These are phyloP conservation scores for Himalopsyche anomala DNA, from an alignment of 2,888 invertebrate species.

Conservation along the genomic window DNA sequence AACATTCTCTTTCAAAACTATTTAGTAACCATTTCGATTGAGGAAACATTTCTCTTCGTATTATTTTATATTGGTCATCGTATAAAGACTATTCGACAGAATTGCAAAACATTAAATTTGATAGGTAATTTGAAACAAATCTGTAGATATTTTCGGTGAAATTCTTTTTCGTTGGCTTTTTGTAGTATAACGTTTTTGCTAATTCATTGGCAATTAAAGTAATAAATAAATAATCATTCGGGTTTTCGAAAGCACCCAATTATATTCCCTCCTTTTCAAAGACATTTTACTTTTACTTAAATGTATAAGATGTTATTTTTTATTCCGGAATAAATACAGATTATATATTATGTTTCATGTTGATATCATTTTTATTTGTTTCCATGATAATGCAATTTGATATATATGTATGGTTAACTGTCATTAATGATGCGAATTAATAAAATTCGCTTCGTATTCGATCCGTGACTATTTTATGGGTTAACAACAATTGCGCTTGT, in stretches of 20 bases:
- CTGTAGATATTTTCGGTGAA: constrained; percentile 25
- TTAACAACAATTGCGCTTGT: no score
- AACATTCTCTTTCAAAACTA: constrained; percentile 2
- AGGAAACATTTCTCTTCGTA: constrained; percentile 7
- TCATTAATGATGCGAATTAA: no score
- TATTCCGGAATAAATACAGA: no score
- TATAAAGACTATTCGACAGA: neutral
- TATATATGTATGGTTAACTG: no score
- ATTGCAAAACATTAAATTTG: constrained; percentile 1
- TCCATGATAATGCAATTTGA: no score
- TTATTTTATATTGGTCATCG: constrained; percentile 12
- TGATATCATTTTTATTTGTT: no score
- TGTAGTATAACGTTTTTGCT: neutral
- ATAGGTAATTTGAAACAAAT: constrained; percentile 17
- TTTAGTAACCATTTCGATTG: constrained; percentile 6
- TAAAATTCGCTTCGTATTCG: no score
- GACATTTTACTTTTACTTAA: neutral
- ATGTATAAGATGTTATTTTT: neutral
- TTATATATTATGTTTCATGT: no score
- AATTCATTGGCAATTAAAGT: constrained; percentile 1
- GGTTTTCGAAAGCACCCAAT: constrained; percentile 20
- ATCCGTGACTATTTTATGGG: neutral
- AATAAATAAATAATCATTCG: constrained; percentile 21
- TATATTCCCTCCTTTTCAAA: neutral
- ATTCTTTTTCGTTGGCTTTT: neutral